These are phyloP conservation scores for Falcunculus frontatus DNA, from an alignment of 2,113 vertebrate species.

Conservation along the genomic window DNA sequence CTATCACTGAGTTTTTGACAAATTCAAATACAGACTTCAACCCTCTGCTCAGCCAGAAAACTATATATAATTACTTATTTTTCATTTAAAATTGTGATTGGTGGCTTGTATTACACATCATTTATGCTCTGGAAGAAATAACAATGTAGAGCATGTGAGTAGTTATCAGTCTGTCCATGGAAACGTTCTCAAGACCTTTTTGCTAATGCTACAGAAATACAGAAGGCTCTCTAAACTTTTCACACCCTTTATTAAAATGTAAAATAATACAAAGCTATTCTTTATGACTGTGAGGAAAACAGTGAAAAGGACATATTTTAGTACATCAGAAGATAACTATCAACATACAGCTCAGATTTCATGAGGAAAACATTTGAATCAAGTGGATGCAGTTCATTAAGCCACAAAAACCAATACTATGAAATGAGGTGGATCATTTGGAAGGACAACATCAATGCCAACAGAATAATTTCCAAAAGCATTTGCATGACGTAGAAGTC, in stretches of 20 bases:
- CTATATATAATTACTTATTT: not conserved
- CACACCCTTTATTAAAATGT: not conserved
- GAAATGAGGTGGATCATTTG: not conserved
- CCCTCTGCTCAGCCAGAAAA: not conserved
- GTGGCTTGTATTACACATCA: not conserved
- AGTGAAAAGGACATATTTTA: not conserved
- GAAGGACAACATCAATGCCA: not conserved
- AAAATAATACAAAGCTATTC: not conserved
- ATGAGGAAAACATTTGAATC: not conserved
- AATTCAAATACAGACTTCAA: not conserved
- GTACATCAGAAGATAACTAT: not conserved
- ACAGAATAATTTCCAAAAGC: not conserved
- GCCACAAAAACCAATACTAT: not conserved
- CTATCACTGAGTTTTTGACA: not conserved
- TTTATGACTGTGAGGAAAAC: not conserved
- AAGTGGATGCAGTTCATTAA: not conserved
- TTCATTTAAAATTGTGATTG: not conserved
- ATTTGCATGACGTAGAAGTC: not conserved
- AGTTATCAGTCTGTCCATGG: not conserved
- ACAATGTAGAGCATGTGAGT: not conserved
- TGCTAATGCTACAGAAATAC: not conserved
- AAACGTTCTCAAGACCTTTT: not conserved
- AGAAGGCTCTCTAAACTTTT: not conserved
- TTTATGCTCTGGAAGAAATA: not conserved
- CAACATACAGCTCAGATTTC: not conserved